A percentile compares a stretch with the other conserved stretches of the same genome.
Conservation (phyloP, 1,140 invertebrate species). For the Papilio polyxenes region DNA sequence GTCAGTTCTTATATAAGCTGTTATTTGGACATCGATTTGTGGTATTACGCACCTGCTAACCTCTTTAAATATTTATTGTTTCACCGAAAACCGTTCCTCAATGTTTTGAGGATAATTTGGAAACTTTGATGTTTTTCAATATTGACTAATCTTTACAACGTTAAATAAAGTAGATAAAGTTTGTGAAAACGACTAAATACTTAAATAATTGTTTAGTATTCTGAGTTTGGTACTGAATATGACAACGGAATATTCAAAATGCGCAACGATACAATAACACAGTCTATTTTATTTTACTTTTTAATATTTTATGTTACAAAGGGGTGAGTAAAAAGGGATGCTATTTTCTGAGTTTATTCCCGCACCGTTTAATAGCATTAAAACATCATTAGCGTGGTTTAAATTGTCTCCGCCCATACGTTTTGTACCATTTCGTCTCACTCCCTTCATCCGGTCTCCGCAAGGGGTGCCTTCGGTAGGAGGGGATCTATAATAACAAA, state of each 20-base stretch:
- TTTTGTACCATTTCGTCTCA: constrained; percentile 66
- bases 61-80: constrained; percentile 73
- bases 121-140: constrained; percentile 46
- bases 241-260: too few relatives aligned
- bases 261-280: too few relatives aligned
- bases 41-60: constrained; percentile 68
- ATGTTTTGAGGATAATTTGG: constrained; percentile 52
- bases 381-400: constrained; percentile 62
- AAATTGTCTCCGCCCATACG: constrained; percentile 67
- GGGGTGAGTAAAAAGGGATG: background rate
- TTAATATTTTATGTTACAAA: background rate
- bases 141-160: constrained; percentile 40
- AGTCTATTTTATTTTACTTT: too few relatives aligned
- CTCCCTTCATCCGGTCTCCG: constrained; percentile 61
- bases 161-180: background rate
- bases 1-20: constrained; percentile 53
- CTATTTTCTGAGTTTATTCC: background rate
- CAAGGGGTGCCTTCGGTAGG: constrained; percentile 27
- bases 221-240: too few relatives aligned
- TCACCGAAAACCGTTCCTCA: constrained; percentile 49
- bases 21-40: constrained; percentile 70
- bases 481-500: constrained; percentile 20
- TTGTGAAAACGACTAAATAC: background rate
- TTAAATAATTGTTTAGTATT: background rate
- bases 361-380: constrained; percentile 50